phyloP scores from a whole-genome alignment of 2,888 invertebrate species.

The Drosophila merina region DNA sequence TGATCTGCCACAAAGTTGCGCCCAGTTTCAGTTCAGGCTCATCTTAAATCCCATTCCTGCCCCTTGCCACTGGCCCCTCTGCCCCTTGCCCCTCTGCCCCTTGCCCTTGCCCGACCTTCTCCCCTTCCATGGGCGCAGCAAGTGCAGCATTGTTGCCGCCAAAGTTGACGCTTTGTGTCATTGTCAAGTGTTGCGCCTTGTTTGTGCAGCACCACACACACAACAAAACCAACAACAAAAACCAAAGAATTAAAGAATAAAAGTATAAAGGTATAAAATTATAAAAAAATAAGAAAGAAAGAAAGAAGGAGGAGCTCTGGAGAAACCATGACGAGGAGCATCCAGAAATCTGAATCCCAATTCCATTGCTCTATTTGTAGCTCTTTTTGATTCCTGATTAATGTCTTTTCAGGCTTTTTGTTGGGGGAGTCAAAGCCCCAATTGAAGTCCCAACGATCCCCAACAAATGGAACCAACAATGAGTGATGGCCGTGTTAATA shows the following conservation, averaged over 20 bases:
- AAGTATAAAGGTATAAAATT: not conserved
- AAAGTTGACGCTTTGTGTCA: slow-evolving; percentile 77
- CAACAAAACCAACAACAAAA: not conserved
- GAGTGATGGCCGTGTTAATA: slow-evolving; percentile 4
- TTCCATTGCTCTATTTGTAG: slow-evolving; percentile 63
- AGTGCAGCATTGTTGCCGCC: slow-evolving; percentile 69
- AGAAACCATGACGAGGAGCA: slow-evolving; percentile 7
- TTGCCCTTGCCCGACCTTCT: not conserved
- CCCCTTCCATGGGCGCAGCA: slow-evolving; percentile 62
- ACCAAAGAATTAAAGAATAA: not conserved
- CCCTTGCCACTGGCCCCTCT: not conserved
- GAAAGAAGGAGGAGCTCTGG: not conserved
- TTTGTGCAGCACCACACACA: slow-evolving; percentile 34
- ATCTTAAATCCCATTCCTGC: not conserved
- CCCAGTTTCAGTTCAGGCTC: slow-evolving; percentile 27
- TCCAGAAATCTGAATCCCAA: slow-evolving; percentile 9
- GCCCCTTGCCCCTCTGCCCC: not conserved
- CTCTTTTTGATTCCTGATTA: slow-evolving; percentile 70
- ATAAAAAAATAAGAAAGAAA: not conserved
- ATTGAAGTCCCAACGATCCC: slow-evolving; percentile 12
- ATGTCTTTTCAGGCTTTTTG: slow-evolving; percentile 40
- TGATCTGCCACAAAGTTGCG: slow-evolving; percentile 59
- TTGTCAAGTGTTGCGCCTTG: slow-evolving; percentile 71
- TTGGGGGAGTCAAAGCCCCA: slow-evolving; percentile 6
- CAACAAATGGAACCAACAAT: slow-evolving; percentile 23